Evolutionary conservation across 2,797 vertebrate genomes (phyloP), one percentile per base, ranked within the genome.

Genomic region (Iguana delicatissima): DNA sequence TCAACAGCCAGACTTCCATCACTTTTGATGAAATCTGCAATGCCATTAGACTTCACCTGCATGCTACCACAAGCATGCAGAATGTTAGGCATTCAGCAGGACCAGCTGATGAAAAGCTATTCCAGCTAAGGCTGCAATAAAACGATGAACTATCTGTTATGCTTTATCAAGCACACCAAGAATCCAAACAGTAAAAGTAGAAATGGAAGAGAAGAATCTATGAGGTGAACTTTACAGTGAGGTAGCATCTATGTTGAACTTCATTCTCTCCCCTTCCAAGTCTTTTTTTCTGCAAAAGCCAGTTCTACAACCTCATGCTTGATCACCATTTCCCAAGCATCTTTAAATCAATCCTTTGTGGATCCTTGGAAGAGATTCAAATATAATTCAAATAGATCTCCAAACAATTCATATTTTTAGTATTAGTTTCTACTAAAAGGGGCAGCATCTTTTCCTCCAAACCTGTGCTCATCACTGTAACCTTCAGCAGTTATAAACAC

Each of bases 401-500:
- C n/a, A 14, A 52, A 1, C 55, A 64, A 80, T 9, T 24, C 18
- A 81, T 77, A 20, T 20, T 9, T 42, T 38, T 1, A 59, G 24
- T 46, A 18, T 16, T 62, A 35, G 64, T 77, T 62, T 84, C 64
- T 91, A 89, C 2, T 22, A 77, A 26, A n/a, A 76, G 0, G 1
- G 35, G 6, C 0, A 1, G 67, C 64, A 86, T 83, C 72, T 73
- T 29, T 80, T 84, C 46, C 79, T 20, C 0, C 0, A 0, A 35
- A 64, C 74, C 67, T 87, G 29, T 55, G 62, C 0, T 1, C 1
- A 7, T 8, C 10, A 1, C 5, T 1, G 62, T 50, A 72, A 84
- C 35, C 74, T 85, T 12, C 0, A 0, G n/a, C 81, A 35, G 42
- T 73, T 52, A 9, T 0, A 24, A 12, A 2, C 0, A 0, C 38